Evolutionary conservation across 2,888 invertebrate species (phyloP).

Genomic region (Eupeodes latifasciatus): DNA sequence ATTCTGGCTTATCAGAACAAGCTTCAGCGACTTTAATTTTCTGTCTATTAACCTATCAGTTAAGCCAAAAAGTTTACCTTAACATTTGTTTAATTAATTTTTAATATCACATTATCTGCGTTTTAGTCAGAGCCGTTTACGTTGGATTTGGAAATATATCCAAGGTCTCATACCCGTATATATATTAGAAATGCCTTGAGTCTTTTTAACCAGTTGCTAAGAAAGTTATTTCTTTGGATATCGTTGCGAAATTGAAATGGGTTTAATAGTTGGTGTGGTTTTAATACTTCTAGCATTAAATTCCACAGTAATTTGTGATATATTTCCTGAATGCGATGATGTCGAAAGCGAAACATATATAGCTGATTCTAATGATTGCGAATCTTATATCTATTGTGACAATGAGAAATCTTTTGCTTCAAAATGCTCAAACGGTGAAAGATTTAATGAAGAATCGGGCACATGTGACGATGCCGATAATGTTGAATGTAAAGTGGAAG

Average conservation of each 20-base stretch:
- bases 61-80: slow-evolving; percentile 23
- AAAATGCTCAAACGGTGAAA: slow-evolving; percentile 79
- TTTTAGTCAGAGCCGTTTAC: neutral
- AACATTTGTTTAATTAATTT: slow-evolving; percentile 63
- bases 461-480: slow-evolving; percentile 79
- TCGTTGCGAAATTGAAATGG: neutral
- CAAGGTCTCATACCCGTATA: slow-evolving; percentile 23
- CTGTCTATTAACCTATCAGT: slow-evolving; percentile 32
- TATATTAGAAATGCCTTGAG: neutral
- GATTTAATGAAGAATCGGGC: slow-evolving; percentile 79
- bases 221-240: neutral
- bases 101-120: slow-evolving; percentile 7
- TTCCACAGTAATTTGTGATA: slow-evolving; percentile 66
- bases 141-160: neutral
- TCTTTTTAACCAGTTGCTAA: neutral
- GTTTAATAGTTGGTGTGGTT: neutral
- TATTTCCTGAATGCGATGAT: slow-evolving; percentile 79
- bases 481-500: slow-evolving; percentile 70
- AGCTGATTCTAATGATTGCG: slow-evolving; percentile 78
- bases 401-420: slow-evolving; percentile 79
- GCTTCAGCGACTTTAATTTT: slow-evolving; percentile 5
- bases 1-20: slow-evolving; percentile 51
- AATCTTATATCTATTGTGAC: slow-evolving; percentile 80
- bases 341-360: slow-evolving; percentile 77
- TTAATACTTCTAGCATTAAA: neutral